phyloP scores from a whole-genome alignment of 2,888 invertebrate genomes.

The Syritta pipiens region DNA sequence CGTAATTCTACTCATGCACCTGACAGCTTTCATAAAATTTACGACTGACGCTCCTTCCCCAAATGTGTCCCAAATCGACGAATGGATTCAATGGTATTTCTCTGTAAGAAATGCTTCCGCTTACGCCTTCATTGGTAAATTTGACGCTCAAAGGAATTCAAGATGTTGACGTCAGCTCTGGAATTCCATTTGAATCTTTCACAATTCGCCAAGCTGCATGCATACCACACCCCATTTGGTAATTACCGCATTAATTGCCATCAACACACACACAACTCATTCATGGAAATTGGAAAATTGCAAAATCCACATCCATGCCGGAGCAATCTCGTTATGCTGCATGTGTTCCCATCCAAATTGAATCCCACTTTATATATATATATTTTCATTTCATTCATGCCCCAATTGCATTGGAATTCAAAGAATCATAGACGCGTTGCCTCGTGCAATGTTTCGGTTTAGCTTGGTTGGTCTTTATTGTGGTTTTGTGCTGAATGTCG shows the following conservation, averaged over 20 bases:
- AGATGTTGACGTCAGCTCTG: too few species aligned
- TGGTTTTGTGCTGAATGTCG: constrained; percentile 22
- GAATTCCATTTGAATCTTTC: neutral
- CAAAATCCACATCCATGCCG: constrained; percentile 5
- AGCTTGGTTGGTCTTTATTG: constrained; percentile 9
- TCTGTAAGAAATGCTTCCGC: too few species aligned
- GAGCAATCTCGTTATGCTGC: neutral
- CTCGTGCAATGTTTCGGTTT: neutral
- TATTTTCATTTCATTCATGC: constrained; percentile 31
- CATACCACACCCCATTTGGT: neutral
- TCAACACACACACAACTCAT: constrained; percentile 30
- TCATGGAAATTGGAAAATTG: constrained; percentile 46
- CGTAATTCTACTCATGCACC: too few species aligned
- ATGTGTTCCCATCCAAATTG: constrained; percentile 13
- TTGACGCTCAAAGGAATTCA: too few species aligned
- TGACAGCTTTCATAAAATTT: too few species aligned
- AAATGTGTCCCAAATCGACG: too few species aligned
- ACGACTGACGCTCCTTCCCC: too few species aligned
- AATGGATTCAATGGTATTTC: too few species aligned
- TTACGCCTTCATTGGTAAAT: too few species aligned
- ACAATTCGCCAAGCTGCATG: neutral
- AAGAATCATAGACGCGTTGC: constrained; percentile 32
- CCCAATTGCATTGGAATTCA: constrained; percentile 49
- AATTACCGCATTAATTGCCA: constrained; percentile 20
- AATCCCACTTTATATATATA: constrained; percentile 13